These are phyloP conservation scores for Pachyramphus minor DNA, from an alignment of 2,113 vertebrate species.

Conservation along the genomic window DNA sequence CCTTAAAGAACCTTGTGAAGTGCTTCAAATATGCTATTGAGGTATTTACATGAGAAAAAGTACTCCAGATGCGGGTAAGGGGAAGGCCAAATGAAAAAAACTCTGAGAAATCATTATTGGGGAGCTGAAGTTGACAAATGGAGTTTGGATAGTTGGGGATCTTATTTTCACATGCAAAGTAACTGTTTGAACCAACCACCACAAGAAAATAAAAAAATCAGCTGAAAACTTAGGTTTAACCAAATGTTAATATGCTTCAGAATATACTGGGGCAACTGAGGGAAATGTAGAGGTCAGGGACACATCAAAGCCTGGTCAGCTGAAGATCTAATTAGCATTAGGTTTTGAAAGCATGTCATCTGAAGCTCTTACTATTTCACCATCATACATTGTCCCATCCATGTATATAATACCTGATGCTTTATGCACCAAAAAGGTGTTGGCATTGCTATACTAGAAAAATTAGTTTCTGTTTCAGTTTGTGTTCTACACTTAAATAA, in stretches of 20 bases:
- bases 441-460: background rate
- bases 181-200: background rate
- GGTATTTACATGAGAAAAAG: background rate
- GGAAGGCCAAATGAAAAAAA: background rate
- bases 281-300: background rate
- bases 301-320: background rate
- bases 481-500: background rate
- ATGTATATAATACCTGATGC: background rate
- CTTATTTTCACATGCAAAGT: background rate
- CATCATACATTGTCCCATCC: background rate
- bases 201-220: too few species aligned
- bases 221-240: background rate
- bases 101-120: background rate
- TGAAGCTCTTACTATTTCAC: background rate
- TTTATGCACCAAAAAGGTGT: background rate
- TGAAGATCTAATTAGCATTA: background rate
- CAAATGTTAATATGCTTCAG: background rate
- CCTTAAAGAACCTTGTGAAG: background rate
- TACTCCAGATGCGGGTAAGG: background rate
- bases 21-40: background rate
- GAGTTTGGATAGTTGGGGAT: background rate
- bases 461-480: background rate
- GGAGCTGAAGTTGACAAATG: background rate
- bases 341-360: background rate
- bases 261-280: background rate